Base-by-base conservation (phyloP, 2,888 invertebrate genomes). In the Timema cristinae region DNA sequence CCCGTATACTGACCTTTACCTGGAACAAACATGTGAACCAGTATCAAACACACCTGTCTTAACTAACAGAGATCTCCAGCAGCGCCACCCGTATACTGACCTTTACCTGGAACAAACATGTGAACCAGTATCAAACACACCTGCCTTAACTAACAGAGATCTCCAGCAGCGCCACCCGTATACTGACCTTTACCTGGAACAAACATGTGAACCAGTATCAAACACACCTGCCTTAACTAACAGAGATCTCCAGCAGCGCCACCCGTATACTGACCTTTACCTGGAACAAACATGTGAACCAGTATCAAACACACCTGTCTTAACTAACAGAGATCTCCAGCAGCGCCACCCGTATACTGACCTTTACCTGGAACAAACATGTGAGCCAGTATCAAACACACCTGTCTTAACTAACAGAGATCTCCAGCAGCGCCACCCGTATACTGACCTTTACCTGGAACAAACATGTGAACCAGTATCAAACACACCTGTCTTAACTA, bases 241-340 rank as follows among this genome's bases (percentile, higher is more conserved):
- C n/a, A n/a, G n/a, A n/a, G 48, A 92, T 89, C 78, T 89, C 84
- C 78, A 95, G 83, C 54, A 84, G 84, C 76, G 92, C 90, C 74
- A 95, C 89, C 70, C 86, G 86, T 77, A 94, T 83, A 13, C 88
- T 88, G 6, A 91, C 90, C 73, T 89, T 87, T 0, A 92, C 89
- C 91, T 92, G 80, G 15, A 74, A 83, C 82, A 70, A 73, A 66
- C 76, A 68, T 32, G 32, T 32, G 32, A 32, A 32, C 32, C 32
- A 32, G 32, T 47, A 6, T 56, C 56, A n/a, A n/a, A 15, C 7
- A 7, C 56, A 8, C 15, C 6, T 15, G 52, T 16, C 13, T 66
- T 16, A 70, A 7, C n/a, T n/a, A n/a, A n/a, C n/a, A n/a, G n/a
- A n/a, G 48, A 92, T 89, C 78, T 89, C 84, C 78, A 95, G 83